phyloP scores from a whole-genome alignment of 2,797 vertebrate genomes.

The Emys orbicularis region DNA sequence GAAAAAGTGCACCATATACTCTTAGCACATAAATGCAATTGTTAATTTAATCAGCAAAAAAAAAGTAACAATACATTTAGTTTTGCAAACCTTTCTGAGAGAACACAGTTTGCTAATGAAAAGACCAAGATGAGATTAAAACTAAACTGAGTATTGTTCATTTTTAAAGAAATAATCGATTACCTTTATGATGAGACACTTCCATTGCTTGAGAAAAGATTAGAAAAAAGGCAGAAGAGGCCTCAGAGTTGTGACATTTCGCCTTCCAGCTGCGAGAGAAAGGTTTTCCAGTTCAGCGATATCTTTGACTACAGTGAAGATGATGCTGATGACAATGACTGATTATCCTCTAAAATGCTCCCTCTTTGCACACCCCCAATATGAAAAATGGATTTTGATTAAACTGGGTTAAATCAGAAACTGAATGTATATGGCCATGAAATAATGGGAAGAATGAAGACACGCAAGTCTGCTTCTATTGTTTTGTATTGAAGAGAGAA shows the following conservation, averaged over 20 bases:
- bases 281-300: conserved; percentile 69
- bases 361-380: not conserved
- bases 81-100: not conserved
- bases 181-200: conserved; percentile 79
- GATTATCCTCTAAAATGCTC: not conserved
- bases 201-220: conserved; percentile 77
- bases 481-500: not conserved
- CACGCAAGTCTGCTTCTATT: not conserved
- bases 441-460: not conserved
- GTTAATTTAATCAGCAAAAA: not conserved
- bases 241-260: accelerated
- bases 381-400: not conserved
- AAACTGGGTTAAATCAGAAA: not conserved
- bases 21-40: not conserved
- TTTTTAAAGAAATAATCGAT: conserved; percentile 84
- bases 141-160: not conserved
- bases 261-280: not conserved
- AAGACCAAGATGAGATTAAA: not conserved
- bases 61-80: not conserved
- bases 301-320: conserved; percentile 74
- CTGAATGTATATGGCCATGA: not conserved
- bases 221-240: conserved; percentile 25
- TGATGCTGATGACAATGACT: not conserved
- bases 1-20: not conserved
- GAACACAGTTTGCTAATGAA: not conserved